These are phyloP conservation scores for Margarornis squamiger DNA, from an alignment of 2,797 vertebrate species.

Conservation along the genomic window DNA sequence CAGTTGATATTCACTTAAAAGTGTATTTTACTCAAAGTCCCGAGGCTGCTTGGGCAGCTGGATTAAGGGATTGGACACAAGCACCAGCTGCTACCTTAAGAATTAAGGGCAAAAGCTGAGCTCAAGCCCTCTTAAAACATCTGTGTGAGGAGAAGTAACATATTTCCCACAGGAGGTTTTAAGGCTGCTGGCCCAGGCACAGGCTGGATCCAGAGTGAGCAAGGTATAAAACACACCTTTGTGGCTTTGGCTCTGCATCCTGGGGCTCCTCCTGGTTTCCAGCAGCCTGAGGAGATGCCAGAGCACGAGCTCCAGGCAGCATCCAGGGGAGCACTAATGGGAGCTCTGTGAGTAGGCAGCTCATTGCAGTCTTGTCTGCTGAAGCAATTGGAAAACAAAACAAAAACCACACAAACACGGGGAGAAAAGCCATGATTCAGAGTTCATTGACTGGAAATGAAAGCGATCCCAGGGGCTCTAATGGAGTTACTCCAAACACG, in stretches of 20 bases:
- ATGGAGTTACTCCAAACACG: neutral
- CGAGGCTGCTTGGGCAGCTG: neutral
- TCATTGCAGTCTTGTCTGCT: neutral
- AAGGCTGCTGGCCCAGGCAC: neutral
- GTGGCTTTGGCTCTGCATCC: neutral
- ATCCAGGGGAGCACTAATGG: neutral
- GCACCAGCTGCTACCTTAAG: conserved; percentile 40
- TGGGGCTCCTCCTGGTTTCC: neutral
- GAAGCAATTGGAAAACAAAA: neutral
- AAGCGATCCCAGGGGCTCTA: neutral
- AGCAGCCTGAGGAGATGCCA: neutral
- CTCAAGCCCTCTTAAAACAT: neutral
- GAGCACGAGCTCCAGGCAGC: neutral
- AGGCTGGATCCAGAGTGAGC: neutral
- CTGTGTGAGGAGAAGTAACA: neutral
- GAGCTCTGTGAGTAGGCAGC: neutral
- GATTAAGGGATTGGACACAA: conserved; percentile 19
- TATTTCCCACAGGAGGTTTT: neutral
- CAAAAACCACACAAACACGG: neutral
- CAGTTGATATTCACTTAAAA: neutral
- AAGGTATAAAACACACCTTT: neutral
- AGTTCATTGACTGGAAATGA: neutral
- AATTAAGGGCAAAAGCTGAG: conserved; percentile 31
- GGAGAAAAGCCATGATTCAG: neutral
- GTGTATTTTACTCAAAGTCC: neutral